These are phyloP conservation scores for Leptinotarsa defecta DNA, from an alignment of 1,140 invertebrate genomes.

Conservation along the genomic window DNA sequence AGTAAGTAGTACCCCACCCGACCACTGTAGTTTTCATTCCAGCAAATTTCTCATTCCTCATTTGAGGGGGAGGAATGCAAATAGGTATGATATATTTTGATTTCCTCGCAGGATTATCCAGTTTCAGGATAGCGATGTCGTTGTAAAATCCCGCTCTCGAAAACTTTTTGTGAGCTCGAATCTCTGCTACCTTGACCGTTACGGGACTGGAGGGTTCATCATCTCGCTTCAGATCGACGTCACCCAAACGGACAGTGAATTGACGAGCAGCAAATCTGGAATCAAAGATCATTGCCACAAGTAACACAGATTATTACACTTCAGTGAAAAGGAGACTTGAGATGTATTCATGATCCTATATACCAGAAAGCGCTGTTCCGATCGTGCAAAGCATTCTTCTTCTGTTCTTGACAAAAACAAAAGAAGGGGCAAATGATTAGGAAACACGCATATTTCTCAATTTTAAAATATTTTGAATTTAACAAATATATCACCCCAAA, in stretches of 20 bases:
- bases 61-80: conserved; percentile 73
- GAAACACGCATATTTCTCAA: no score
- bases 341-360: no score
- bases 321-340: no score
- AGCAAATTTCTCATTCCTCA: conserved; percentile 66
- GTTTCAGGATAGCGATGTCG: conserved; percentile 83
- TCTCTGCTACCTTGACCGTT: conserved; percentile 75
- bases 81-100: conserved; percentile 86
- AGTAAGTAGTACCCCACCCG: conserved; percentile 89
- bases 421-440: no score
- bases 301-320: neutral
- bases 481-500: no score
- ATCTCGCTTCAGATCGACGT: conserved; percentile 81
- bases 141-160: conserved; percentile 88
- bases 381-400: no score
- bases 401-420: no score
- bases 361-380: no score
- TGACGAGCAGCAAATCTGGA: conserved; percentile 80
- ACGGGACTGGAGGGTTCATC: conserved; percentile 80
- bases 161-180: conserved; percentile 80
- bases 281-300: neutral
- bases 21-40: conserved; percentile 81
- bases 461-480: no score
- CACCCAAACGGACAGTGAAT: conserved; percentile 86
- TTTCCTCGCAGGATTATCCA: conserved; percentile 73